These are phyloP conservation scores for Antheraea assamensis DNA, from an alignment of 2,888 invertebrate genomes.

Conservation along the genomic window DNA sequence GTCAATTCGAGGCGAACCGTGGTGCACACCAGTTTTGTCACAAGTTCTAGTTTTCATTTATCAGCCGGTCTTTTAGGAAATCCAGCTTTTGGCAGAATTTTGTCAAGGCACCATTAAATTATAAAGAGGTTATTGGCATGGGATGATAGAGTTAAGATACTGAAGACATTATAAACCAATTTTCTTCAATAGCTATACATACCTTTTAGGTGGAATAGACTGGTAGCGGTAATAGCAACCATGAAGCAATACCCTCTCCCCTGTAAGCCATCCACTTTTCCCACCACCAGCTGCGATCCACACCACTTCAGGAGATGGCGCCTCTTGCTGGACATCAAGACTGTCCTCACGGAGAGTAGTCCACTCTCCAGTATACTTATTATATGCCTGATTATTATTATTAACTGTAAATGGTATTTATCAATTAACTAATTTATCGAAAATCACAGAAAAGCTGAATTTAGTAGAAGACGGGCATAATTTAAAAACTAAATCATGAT, in stretches of 20 bases:
- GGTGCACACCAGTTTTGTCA: too few species aligned
- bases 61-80: too few species aligned
- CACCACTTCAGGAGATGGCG: conserved; percentile 49
- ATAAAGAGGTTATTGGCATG: too few species aligned
- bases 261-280: conserved; percentile 59
- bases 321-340: conserved; percentile 65
- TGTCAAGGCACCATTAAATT: too few species aligned
- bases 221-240: conserved; percentile 35
- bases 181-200: background rate
- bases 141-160: too few species aligned
- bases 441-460: too few species aligned
- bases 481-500: too few species aligned
- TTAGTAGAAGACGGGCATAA: too few species aligned
- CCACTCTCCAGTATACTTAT: conserved; percentile 69
- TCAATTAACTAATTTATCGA: too few species aligned
- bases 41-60: too few species aligned
- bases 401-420: conserved; percentile 47
- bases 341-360: conserved; percentile 71
- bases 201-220: conserved; percentile 58
- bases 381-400: conserved; percentile 62
- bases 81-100: too few species aligned
- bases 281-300: conserved; percentile 54
- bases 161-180: background rate
- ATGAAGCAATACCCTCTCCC: conserved; percentile 51
- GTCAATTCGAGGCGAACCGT: too few species aligned